phyloP scores from a whole-genome alignment of 2,888 invertebrate genomes.

The Idaea biselata region DNA sequence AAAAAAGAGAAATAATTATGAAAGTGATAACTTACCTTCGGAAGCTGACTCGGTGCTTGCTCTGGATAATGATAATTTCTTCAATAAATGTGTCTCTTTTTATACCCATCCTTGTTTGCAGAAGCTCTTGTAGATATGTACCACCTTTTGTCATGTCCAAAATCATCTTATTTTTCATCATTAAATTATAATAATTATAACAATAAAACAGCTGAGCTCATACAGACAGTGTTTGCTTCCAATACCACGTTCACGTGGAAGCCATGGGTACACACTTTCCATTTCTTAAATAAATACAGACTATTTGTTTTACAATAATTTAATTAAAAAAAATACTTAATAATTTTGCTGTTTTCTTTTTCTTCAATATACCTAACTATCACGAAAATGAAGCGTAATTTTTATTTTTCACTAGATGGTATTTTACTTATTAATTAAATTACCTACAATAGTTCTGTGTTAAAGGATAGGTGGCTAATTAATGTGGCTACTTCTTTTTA shows the following conservation, averaged over 20 bases:
- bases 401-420: too few relatives aligned
- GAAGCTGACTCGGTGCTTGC: not conserved
- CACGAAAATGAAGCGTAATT: too few relatives aligned
- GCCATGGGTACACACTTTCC: not conserved
- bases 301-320: not conserved
- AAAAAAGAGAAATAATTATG: not conserved
- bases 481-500: too few relatives aligned
- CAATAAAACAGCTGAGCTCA: not conserved
- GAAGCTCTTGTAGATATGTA: not conserved
- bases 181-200: not conserved
- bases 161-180: not conserved
- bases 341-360: not conserved
- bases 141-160: not conserved
- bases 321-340: not conserved
- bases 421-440: too few relatives aligned
- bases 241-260: not conserved
- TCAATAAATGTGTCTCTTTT: not conserved
- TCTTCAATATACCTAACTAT: constrained; percentile 31
- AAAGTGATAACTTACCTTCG: not conserved
- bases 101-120: not conserved
- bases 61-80: not conserved
- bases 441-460: too few relatives aligned
- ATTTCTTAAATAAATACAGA: not conserved
- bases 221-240: not conserved
- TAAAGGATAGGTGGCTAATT: too few relatives aligned